Conservation (phyloP, 2,888 invertebrate genomes). For the Harpalus rubripes region DNA sequence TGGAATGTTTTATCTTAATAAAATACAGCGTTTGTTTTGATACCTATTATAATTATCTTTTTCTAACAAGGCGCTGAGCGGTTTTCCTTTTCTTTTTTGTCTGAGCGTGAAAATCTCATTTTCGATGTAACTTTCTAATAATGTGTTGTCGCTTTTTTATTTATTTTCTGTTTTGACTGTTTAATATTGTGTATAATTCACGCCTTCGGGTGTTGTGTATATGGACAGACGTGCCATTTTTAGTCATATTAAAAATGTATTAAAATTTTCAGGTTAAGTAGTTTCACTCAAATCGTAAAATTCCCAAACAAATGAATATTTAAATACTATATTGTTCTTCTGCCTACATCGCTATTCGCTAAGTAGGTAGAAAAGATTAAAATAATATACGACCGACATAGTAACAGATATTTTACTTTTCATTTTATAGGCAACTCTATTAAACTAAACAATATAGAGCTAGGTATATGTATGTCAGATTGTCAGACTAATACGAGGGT, state of each 20-base stretch:
- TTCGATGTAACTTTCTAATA: slow-evolving; percentile 38
- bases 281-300: slow-evolving; percentile 40
- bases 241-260: slow-evolving; percentile 47
- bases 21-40: not conserved
- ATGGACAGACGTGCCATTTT: slow-evolving; percentile 32
- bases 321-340: slow-evolving; percentile 32
- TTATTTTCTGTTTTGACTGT: slow-evolving; percentile 29
- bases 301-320: slow-evolving; percentile 43
- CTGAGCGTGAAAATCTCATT: slow-evolving; percentile 9
- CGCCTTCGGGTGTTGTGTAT: slow-evolving; percentile 38
- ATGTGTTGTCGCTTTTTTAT: slow-evolving; percentile 39
- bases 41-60: not conserved
- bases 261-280: slow-evolving; percentile 36
- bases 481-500: too few relatives aligned
- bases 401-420: slow-evolving; percentile 14
- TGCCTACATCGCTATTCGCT: slow-evolving; percentile 27
- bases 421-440: not conserved
- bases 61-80: not conserved
- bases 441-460: too few relatives aligned
- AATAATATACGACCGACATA: slow-evolving; percentile 13
- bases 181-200: slow-evolving; percentile 37
- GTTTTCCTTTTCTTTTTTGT: not conserved
- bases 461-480: too few relatives aligned
- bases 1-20: too few relatives aligned
- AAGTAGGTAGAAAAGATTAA: slow-evolving; percentile 28